Evolutionary conservation across 2,888 invertebrate species (phyloP), one percentile per base, ranked within the genome.

Genomic region (Pterostichus madidus): DNA sequence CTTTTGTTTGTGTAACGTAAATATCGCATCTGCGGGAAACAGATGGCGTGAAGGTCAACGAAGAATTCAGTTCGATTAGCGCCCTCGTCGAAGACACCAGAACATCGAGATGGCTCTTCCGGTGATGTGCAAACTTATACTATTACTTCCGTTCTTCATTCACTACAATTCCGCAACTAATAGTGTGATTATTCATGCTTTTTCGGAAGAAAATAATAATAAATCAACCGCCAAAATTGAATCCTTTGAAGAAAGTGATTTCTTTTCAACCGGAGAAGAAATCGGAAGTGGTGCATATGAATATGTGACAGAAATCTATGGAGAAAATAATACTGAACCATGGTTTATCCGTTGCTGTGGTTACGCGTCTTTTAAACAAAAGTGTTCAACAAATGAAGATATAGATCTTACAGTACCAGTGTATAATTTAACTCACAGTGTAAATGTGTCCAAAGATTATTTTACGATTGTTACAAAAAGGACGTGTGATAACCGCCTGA

Each of bases 1-100:
- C 59, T 59, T 64, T 80, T 80, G 80, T 80, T 80, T 80, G 80
- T 61, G 61, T 68, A 68, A 61, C 35, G 49, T 80, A 80, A 64
- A 64, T 17, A 80, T 49, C 64, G 52, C 80, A 80, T 64, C 64
- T 80, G 80, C 17, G 35, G 39, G 46, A 64, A 35, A 64, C 80
- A 80, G 68, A 80, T 80, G 80, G 79, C 64, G 64, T 31, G 80
- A 64, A 80, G 68, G 46, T 15, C 80, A 44, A 17, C 44, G 32
- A 59, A 79, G 64, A 80, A 53, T 53, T 76, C 49, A 80, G 80
- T 80, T 46, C 68, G 24, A 68, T 49, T 80, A 32, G 7, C 46
- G 49, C 64, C 68, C 35, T 68, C 80, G 15, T 44, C 73, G 76
- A 76, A 56, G 56, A 56, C 76, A 39, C 44, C 17, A 71, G 15